phyloP scores from a whole-genome alignment of 2,113 vertebrate genomes.

The Microcebus ravelobensis region DNA sequence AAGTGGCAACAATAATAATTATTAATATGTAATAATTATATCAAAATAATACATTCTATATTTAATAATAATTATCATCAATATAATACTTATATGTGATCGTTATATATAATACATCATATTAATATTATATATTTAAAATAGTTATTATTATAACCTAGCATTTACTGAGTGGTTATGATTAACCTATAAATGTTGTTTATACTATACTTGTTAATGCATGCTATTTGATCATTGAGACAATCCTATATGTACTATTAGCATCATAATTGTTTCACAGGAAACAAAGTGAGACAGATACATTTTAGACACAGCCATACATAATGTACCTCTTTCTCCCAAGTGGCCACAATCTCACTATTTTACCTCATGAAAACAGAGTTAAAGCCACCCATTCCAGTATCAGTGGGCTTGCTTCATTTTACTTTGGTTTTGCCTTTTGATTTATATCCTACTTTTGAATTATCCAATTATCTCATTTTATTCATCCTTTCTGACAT shows the following conservation, averaged over 20 bases:
- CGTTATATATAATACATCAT: neutral
- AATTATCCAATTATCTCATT: neutral
- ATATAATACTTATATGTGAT: no score
- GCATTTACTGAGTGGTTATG: neutral
- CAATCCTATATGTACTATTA: neutral
- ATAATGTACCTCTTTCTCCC: neutral
- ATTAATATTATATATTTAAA: neutral
- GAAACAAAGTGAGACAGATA: neutral
- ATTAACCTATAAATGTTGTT: neutral
- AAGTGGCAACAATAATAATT: neutral
- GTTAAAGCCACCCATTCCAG: neutral
- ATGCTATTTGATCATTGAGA: neutral
- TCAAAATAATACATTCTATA: no score
- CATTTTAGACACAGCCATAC: neutral
- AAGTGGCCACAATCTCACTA: neutral
- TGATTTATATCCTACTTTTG: neutral
- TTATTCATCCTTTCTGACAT: neutral
- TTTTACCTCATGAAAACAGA: neutral
- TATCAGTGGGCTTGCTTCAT: neutral
- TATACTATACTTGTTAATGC: neutral
- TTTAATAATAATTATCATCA: no score
- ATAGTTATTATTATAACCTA: neutral
- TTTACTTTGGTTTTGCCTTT: neutral
- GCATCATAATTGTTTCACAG: neutral
- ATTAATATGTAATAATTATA: neutral